Evolutionary conservation across 2,113 vertebrate species (phyloP), one percentile per base, ranked within the genome.

Genomic region (Petrocephalus microphthalmus): DNA sequence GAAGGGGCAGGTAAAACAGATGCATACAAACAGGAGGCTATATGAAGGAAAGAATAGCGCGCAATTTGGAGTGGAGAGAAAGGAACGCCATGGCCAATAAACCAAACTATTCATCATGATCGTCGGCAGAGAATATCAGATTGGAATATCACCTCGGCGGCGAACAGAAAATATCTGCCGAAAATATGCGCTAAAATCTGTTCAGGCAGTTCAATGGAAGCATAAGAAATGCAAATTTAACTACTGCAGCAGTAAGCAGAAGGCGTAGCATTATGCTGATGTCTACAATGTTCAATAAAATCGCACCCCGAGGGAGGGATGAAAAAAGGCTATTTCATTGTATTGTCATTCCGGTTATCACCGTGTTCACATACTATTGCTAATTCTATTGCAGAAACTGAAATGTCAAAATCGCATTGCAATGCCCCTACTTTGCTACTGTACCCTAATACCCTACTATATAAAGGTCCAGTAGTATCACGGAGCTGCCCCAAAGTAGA

Each of bases 271-370:
- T 45, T 83, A 42, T 83, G 81, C 81, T 49, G 45, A 83, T 49
- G 45, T 83, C 81, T 49, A 83, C 81, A 83, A 83, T 83, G 81
- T 83, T 49, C 71, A 78, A 78, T 78, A 78, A 78, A 78, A 42
- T 83, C 45, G 1, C 81, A 45, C 22, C 81, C 81, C 22, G 2
- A 83, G 81, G 81, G 81, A 83, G 37, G 81, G 37, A 83, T 83
- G 81, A 83, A 83, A 83, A 47, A 47, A 49, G 20, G 5, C 45
- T n/a, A 83, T 81, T 81, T 81, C 74, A 42, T 49, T 83, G 81
- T 49, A 83, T n/a, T 83, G 81, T 49, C 81, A n/a, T 83, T 47
- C 81, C 49, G 81, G 45, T 83, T 83, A 83, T 83, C 81, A 22
- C 81, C 22, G 37, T n/a, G 81, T 42, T 49, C 45, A 42, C 42